phyloP scores from a whole-genome alignment of 1,140 invertebrate species.

The Acromyrmex echinatior region DNA sequence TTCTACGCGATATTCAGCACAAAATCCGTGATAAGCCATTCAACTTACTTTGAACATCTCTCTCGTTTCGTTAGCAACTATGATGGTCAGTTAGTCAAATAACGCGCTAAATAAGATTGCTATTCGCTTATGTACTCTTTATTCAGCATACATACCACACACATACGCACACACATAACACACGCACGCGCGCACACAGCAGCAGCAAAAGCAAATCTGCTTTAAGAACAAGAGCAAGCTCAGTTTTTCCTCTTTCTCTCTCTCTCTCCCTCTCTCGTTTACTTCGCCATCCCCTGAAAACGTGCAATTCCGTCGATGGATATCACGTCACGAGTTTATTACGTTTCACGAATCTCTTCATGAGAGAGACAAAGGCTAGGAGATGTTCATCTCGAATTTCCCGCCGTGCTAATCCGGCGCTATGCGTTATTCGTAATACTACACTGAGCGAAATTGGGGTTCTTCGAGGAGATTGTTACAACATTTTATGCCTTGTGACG shows the following conservation, averaged over 20 bases:
- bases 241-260: not conserved
- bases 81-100: constrained; percentile 11
- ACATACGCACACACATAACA: no score
- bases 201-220: constrained; percentile 18
- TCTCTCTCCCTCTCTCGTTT: not conserved
- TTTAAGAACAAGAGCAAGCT: constrained; percentile 13
- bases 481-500: not conserved
- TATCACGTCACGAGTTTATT: constrained; percentile 47
- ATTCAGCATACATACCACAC: no score
- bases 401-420: constrained; percentile 12
- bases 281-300: not conserved
- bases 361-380: not conserved
- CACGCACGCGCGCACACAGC: no score
- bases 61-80: not conserved
- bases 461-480: not conserved
- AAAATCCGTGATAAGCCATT: not conserved
- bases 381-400: not conserved
- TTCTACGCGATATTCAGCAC: not conserved
- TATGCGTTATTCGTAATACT: constrained; percentile 8
- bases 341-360: constrained; percentile 37
- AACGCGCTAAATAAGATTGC: constrained; percentile 39
- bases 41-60: constrained; percentile 10
- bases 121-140: not conserved
- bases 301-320: constrained; percentile 19
- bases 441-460: constrained; percentile 22